A percentile compares a stretch with the other conserved stretches of the same genome.
These are phyloP conservation scores for Archips xylosteana DNA, from an alignment of 2,888 invertebrate species.

Conservation along the genomic window DNA sequence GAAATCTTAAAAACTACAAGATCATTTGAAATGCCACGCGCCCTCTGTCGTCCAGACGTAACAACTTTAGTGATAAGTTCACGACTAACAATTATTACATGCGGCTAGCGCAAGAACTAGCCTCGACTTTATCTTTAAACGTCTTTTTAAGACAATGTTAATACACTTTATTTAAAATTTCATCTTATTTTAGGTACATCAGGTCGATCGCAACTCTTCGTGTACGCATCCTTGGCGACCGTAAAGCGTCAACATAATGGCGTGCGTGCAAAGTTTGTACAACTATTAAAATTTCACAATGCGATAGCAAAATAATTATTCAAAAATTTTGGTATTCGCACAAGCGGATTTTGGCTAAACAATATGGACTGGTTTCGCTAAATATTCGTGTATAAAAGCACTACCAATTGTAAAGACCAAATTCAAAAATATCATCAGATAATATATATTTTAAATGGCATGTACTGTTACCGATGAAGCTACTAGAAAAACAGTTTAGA, in stretches of 20 bases:
- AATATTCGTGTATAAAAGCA: conserved; percentile 82
- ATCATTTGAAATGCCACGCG: conserved; percentile 8
- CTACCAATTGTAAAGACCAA: conserved; percentile 83
- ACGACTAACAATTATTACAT: conserved; percentile 66
- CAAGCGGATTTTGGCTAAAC: conserved; percentile 83
- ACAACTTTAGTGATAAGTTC: conserved; percentile 53
- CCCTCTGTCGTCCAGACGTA: conserved; percentile 31
- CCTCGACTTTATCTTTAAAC: conserved; percentile 55
- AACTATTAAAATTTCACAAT: conserved; percentile 69
- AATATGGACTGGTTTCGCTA: conserved; percentile 84
- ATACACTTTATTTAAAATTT: conserved; percentile 65
- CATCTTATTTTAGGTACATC: conserved; percentile 64
- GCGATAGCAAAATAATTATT: conserved; percentile 81
- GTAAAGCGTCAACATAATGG: conserved; percentile 66
- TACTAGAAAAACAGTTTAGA: conserved; percentile 81
- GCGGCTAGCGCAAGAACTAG: conserved; percentile 65
- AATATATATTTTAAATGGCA: conserved; percentile 81
- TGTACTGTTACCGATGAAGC: conserved; percentile 71
- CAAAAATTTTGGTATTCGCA: conserved; percentile 72
- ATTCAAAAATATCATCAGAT: conserved; percentile 78
- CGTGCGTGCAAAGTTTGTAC: conserved; percentile 66
- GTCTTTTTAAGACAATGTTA: conserved; percentile 74
- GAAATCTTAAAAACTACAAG: conserved; percentile 26
- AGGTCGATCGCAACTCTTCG: conserved; percentile 50
- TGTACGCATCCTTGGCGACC: conserved; percentile 61